phyloP scores from a whole-genome alignment of 2,113 vertebrate genomes.

The Megaceryle torquata region DNA sequence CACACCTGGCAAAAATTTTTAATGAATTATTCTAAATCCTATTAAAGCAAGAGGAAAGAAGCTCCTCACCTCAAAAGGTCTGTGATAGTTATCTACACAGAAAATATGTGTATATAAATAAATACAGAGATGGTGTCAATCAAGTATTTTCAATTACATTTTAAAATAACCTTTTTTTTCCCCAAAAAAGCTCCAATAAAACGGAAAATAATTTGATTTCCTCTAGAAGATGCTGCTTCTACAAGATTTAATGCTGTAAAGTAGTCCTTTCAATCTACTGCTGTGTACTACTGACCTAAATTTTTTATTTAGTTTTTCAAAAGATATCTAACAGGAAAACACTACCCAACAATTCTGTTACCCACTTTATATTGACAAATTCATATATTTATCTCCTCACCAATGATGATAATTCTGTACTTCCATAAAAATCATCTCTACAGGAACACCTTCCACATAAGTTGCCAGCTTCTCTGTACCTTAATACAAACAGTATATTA shows the following conservation, averaged over 20 bases:
- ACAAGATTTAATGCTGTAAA: background rate
- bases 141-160: background rate
- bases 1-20: background rate
- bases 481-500: background rate
- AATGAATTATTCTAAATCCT: constrained; percentile 29
- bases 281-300: background rate
- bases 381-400: background rate
- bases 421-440: background rate
- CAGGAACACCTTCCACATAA: background rate
- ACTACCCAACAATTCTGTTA: background rate
- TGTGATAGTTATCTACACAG: constrained; percentile 30
- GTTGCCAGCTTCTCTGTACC: background rate
- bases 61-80: background rate
- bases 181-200: background rate
- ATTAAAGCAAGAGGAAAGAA: constrained; percentile 29
- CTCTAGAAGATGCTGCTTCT: background rate
- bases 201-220: background rate
- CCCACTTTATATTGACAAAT: background rate
- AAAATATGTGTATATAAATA: background rate
- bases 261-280: background rate
- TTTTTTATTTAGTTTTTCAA: background rate
- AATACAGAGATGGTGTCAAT: background rate
- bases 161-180: background rate
- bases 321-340: background rate
- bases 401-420: background rate